These are phyloP conservation scores for Ligdia adustata DNA, from an alignment of 2,888 invertebrate species.

Conservation along the genomic window DNA sequence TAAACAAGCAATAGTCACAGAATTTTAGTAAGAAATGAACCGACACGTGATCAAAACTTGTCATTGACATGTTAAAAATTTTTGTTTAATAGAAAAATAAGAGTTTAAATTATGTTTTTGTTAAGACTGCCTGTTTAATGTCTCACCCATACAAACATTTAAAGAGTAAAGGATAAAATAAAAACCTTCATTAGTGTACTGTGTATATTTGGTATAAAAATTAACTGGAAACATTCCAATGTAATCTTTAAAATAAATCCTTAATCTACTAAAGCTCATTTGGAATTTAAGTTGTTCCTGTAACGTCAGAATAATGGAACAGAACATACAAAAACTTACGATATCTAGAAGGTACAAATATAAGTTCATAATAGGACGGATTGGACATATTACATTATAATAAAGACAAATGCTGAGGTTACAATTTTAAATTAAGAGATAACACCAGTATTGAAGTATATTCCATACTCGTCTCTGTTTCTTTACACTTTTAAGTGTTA, in stretches of 20 bases:
- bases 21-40: neutral
- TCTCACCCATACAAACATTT: too few relatives aligned
- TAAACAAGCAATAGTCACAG: too few relatives aligned
- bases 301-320: neutral
- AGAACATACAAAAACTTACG: conserved; percentile 6
- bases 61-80: neutral
- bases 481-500: too few relatives aligned
- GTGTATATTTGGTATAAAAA: conserved; percentile 81
- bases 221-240: conserved; percentile 62
- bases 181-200: conserved; percentile 39
- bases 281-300: conserved; percentile 22
- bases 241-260: conserved; percentile 60
- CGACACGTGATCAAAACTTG: neutral
- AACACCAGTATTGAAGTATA: too few relatives aligned
- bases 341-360: conserved; percentile 1
- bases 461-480: too few relatives aligned
- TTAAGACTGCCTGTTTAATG: too few relatives aligned
- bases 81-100: too few relatives aligned
- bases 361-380: neutral
- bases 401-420: too few relatives aligned
- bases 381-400: too few relatives aligned
- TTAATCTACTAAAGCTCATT: conserved; percentile 43
- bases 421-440: too few relatives aligned
- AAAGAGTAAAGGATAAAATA: conserved; percentile 32
- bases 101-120: too few relatives aligned